phyloP scores from a whole-genome alignment of 2,113 vertebrate genomes.

The Rhinogobius similis region DNA sequence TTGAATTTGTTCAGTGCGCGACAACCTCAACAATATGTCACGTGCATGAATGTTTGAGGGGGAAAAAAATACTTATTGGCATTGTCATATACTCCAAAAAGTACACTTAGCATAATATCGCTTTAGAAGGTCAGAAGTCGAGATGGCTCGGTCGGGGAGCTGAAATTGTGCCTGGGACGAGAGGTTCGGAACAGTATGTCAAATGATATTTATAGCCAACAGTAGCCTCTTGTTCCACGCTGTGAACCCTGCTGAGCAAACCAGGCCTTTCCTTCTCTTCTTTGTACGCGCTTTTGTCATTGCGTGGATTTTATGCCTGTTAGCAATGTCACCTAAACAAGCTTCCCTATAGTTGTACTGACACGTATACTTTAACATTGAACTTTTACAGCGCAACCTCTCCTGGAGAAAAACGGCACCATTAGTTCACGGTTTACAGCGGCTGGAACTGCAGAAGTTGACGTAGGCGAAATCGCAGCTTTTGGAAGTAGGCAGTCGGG shows the following conservation, averaged over 20 bases:
- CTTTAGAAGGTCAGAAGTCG: slow-evolving; percentile 16
- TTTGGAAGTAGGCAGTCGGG: background rate
- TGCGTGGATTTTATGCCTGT: slow-evolving; percentile 1
- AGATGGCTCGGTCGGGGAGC: slow-evolving; percentile 17
- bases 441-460: background rate
- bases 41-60: too few species aligned
- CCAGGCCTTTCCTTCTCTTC: slow-evolving; percentile 25
- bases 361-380: background rate
- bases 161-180: slow-evolving; percentile 20
- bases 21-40: too few species aligned
- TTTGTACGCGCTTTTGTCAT: slow-evolving; percentile 21
- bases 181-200: slow-evolving; percentile 37
- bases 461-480: background rate
- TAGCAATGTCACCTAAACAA: slow-evolving; percentile 24
- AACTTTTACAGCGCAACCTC: slow-evolving; percentile 1
- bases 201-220: slow-evolving; percentile 49
- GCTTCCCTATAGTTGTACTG: slow-evolving; percentile 2
- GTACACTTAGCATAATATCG: background rate
- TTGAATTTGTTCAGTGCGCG: too few species aligned
- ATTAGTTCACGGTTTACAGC: slow-evolving; percentile 3
- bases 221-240: slow-evolving; percentile 22
- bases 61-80: too few species aligned
- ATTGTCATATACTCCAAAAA: too few species aligned
- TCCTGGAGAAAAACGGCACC: background rate
- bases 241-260: slow-evolving; percentile 35